A percentile compares a stretch with the other conserved stretches of the same genome.
Evolutionary conservation across 2,888 invertebrate species (phyloP).

Genomic region (Serripes groenlandicus): DNA sequence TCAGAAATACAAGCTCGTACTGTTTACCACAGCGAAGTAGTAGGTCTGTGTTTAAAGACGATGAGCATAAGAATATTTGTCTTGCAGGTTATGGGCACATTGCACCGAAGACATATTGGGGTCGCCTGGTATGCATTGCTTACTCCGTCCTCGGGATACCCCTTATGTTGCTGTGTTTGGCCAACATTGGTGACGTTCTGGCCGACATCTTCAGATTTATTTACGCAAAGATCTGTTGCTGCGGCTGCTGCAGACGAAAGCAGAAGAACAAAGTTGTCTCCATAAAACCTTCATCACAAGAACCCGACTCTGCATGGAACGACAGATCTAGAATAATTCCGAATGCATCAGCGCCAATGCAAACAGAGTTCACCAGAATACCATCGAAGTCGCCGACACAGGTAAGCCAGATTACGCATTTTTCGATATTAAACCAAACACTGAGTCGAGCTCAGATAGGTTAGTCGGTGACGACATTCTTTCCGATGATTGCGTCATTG

Average conservation of each 20-base stretch:
- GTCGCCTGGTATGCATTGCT: constrained; percentile 86
- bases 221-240: constrained; percentile 86
- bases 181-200: constrained; percentile 88
- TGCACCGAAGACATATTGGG: constrained; percentile 86
- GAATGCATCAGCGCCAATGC: constrained; percentile 57
- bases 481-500: no score
- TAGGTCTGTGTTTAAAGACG: no score
- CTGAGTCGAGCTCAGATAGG: no score
- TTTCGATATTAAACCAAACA: no score
- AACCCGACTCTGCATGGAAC: constrained; percentile 73
- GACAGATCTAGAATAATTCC: constrained; percentile 71
- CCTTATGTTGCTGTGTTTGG: constrained; percentile 87
- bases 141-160: constrained; percentile 87
- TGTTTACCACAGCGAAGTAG: no score
- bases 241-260: constrained; percentile 83
- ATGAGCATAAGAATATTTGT: no score
- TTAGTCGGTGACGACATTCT: no score
- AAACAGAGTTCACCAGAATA: constrained; percentile 73
- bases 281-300: constrained; percentile 70
- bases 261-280: constrained; percentile 69
- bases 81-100: constrained; percentile 86
- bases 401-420: neutral
- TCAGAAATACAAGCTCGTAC: no score
- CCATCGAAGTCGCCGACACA: constrained; percentile 67
- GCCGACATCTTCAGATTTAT: constrained; percentile 87